Conservation (phyloP, 2,888 invertebrate species). For the Cantharis nigra region DNA sequence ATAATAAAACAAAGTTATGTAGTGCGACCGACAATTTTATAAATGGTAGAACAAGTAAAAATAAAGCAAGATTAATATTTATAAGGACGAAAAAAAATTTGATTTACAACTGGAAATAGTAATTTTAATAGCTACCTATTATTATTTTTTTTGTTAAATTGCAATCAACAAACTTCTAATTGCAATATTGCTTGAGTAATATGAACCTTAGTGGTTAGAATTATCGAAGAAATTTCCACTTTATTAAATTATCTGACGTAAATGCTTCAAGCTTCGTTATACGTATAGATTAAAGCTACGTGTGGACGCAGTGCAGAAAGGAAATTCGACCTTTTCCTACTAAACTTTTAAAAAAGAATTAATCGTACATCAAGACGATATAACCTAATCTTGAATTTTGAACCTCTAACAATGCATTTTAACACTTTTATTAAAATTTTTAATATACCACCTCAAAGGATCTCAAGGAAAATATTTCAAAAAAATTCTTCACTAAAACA, state of each 20-base stretch:
- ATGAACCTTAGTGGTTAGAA: constrained; percentile 6
- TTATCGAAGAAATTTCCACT: constrained; percentile 25
- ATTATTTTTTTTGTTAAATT: background rate
- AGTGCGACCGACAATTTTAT: background rate
- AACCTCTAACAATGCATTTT: background rate
- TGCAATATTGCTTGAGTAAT: background rate
- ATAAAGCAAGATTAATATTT: background rate
- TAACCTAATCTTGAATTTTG: background rate
- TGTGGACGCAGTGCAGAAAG: background rate
- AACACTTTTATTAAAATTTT: background rate
- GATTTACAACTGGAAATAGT: background rate
- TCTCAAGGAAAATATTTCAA: background rate
- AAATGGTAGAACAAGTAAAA: background rate
- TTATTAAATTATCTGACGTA: constrained; percentile 27
- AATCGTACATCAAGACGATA: background rate
- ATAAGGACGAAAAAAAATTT: background rate
- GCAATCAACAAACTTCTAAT: background rate
- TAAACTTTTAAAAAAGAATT: background rate
- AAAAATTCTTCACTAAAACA: background rate
- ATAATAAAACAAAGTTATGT: background rate
- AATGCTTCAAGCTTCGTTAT: constrained; percentile 16
- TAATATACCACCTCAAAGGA: background rate
- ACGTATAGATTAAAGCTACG: background rate
- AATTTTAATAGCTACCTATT: background rate
- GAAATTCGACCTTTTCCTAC: background rate